A percentile compares a stretch with the other conserved stretches of the same genome.
Evolutionary conservation across 1,140 invertebrate genomes (phyloP).

Genomic region (Zaprionus tsacasi): DNA sequence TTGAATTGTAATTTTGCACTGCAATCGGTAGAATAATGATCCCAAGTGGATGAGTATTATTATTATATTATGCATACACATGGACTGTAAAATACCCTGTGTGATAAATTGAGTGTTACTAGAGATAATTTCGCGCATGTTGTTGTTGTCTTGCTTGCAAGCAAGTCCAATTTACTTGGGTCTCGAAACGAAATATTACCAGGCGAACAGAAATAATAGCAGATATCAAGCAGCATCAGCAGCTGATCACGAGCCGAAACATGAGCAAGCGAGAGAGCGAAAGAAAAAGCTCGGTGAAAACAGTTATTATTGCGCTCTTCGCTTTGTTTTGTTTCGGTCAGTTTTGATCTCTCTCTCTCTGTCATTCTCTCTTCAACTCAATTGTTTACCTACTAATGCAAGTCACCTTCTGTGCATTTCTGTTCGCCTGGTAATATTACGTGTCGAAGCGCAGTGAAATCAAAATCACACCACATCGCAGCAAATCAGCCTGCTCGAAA

Average conservation of each 20-base stretch:
- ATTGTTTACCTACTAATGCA: no score
- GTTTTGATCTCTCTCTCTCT: neutral
- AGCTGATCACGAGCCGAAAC: neutral
- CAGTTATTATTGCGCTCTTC: neutral
- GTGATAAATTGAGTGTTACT: no score
- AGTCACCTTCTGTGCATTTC: neutral
- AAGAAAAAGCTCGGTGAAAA: neutral
- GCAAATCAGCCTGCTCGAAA: neutral
- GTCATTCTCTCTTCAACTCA: no score
- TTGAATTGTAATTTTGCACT: constrained; percentile 52
- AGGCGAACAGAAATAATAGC: neutral
- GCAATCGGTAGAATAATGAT: neutral
- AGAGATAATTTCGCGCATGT: no score
- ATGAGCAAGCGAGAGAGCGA: neutral
- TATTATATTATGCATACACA: no score
- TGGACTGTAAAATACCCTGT: no score
- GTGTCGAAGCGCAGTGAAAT: neutral
- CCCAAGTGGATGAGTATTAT: no score
- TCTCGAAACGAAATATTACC: neutral
- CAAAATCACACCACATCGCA: neutral
- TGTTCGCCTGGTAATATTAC: neutral
- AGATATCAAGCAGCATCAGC: neutral
- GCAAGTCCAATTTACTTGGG: neutral
- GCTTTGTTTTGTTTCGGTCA: neutral
- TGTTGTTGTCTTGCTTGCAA: neutral